A percentile compares a stretch with the other conserved stretches of the same genome.
Evolutionary conservation across 2,888 invertebrate species (phyloP).

Genomic region (Chrysolina oricalcia): DNA sequence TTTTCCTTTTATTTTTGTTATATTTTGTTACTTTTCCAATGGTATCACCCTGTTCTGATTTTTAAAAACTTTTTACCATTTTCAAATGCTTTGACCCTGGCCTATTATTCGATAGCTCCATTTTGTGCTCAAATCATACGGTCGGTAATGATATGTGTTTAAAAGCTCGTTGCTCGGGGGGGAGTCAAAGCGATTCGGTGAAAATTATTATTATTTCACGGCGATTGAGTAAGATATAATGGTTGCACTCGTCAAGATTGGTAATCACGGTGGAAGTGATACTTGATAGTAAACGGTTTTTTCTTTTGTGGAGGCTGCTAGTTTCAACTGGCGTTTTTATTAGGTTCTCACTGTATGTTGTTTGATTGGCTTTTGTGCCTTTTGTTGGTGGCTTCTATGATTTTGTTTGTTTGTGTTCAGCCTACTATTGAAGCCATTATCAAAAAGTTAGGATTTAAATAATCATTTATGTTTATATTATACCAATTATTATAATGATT

Average conservation of each 20-base stretch:
- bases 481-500: no score
- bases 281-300: conserved; percentile 23
- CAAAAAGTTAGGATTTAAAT: no score
- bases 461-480: no score
- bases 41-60: no score
- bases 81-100: no score
- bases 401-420: neutral
- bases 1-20: no score
- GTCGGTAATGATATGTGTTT: conserved; percentile 28
- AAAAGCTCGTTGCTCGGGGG: conserved; percentile 31
- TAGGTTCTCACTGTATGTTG: conserved; percentile 10
- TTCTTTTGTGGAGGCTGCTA: conserved; percentile 10
- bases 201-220: conserved; percentile 31
- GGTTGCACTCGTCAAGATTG: conserved; percentile 13
- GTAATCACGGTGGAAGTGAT: conserved; percentile 23
- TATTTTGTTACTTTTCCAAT: no score
- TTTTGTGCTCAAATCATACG: conserved; percentile 10
- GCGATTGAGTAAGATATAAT: conserved; percentile 28
- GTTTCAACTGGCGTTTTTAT: neutral
- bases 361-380: conserved; percentile 12
- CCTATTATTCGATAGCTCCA: conserved; percentile 27
- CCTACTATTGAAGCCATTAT: neutral
- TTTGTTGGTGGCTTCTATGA: neutral
- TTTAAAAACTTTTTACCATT: no score
- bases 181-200: conserved; percentile 26